Conservation (phyloP, 2,113 vertebrate species). For the Asarcornis scutulata region DNA sequence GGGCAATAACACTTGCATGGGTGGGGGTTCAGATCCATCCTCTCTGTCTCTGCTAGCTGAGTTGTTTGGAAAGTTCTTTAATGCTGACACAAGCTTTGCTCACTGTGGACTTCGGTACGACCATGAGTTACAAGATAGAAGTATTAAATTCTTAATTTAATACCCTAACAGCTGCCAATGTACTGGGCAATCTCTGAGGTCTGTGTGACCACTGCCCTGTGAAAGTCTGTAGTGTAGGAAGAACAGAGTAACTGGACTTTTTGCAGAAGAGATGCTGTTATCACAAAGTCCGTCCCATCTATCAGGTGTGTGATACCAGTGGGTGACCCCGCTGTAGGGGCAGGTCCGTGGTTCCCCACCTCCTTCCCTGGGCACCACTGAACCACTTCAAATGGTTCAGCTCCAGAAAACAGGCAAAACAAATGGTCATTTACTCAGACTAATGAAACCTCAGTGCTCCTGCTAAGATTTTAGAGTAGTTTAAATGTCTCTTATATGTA, state of each 20-base stretch:
- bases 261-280: too few relatives aligned
- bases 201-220: neutral
- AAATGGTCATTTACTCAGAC: neutral
- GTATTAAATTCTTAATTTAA: neutral
- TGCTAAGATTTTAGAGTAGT: neutral
- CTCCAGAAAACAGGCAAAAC: neutral
- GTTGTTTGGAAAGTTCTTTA: neutral
- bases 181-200: accelerated
- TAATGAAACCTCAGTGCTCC: neutral
- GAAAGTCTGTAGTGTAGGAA: accelerated
- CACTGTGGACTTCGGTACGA: neutral
- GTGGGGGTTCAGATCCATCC: neutral
- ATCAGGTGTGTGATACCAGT: neutral
- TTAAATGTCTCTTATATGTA: neutral
- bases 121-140: neutral
- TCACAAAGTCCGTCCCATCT: neutral
- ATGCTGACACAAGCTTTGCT: neutral
- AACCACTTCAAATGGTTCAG: neutral
- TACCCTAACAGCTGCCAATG: neutral
- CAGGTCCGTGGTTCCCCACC: neutral
- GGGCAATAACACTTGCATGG: neutral
- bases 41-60: neutral
- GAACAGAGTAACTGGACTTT: neutral
- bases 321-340: neutral
- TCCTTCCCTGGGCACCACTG: neutral